Conservation (phyloP, 2,888 invertebrate genomes). For the Zeuzera pyrina region DNA sequence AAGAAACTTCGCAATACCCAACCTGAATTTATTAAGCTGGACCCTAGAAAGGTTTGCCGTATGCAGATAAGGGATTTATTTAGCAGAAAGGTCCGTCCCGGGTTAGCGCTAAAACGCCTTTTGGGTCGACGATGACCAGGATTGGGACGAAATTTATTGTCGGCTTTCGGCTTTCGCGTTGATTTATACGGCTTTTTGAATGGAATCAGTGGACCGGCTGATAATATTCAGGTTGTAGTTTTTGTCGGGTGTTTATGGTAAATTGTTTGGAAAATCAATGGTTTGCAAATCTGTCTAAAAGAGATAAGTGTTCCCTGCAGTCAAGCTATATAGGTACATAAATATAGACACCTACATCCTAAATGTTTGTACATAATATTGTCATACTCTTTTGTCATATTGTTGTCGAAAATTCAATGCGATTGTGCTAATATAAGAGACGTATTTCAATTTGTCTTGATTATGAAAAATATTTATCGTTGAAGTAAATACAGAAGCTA, state of each 20-base stretch:
- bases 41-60: slow-evolving; percentile 73
- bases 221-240: slow-evolving; percentile 7
- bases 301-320: too few species aligned
- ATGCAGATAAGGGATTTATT: slow-evolving; percentile 75
- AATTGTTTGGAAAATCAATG: slow-evolving; percentile 1
- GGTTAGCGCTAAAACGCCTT: slow-evolving; percentile 64
- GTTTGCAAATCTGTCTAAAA: slow-evolving; percentile 4
- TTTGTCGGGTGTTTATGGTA: slow-evolving; percentile 8
- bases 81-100: slow-evolving; percentile 72
- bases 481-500: too few species aligned
- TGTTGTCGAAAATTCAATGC: too few species aligned
- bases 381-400: too few species aligned
- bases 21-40: slow-evolving; percentile 74
- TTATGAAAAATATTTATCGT: too few species aligned
- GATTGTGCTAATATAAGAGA: too few species aligned
- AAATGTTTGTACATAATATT: too few species aligned
- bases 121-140: slow-evolving; percentile 68
- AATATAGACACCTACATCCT: too few species aligned
- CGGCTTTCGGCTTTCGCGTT: slow-evolving; percentile 60
- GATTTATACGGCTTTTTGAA: slow-evolving; percentile 62
- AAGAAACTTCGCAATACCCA: slow-evolving; percentile 62
- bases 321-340: too few species aligned
- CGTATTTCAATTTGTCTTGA: too few species aligned
- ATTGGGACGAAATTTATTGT: slow-evolving; percentile 66
- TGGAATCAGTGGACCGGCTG: slow-evolving; percentile 30